Percentiles rank a stretch among this genome's conserved stretches.
Evolutionary conservation across 1,140 invertebrate genomes (phyloP).

Genomic region (Eumeta japonica): DNA sequence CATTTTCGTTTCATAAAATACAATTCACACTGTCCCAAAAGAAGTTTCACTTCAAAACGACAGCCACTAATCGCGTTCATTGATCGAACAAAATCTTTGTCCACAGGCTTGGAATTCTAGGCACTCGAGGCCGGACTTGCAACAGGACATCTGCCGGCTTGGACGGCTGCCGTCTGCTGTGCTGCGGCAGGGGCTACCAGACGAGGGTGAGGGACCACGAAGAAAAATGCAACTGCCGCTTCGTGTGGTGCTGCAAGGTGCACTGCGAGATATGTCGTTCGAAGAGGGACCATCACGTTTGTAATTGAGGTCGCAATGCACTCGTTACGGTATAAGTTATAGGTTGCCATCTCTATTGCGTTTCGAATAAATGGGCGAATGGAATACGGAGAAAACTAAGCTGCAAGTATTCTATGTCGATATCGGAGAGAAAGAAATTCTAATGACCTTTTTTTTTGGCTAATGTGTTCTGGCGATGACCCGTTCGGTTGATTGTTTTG

Average conservation of each 20-base stretch:
- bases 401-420: no score
- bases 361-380: background rate
- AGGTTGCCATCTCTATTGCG: background rate
- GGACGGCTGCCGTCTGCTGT: slow-evolving; percentile 81
- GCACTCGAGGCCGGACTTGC: slow-evolving; percentile 81
- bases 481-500: no score
- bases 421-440: no score
- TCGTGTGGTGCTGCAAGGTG: slow-evolving; percentile 92
- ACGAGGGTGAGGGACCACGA: slow-evolving; percentile 80
- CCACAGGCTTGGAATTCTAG: slow-evolving; percentile 78
- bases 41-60: no score
- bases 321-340: background rate
- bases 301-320: slow-evolving; percentile 78
- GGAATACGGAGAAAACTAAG: background rate
- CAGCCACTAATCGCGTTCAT: no score
- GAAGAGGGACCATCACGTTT: slow-evolving; percentile 79
- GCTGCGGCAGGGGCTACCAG: slow-evolving; percentile 90
- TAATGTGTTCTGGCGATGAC: no score
- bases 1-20: no score
- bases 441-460: no score
- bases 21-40: no score
- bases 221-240: slow-evolving; percentile 90
- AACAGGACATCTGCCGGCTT: slow-evolving; percentile 77
- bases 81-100: no score
- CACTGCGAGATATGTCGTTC: slow-evolving; percentile 82